Conservation (phyloP, 35 echinoderm and acorn worm species). For the Amphiura filiformis region DNA sequence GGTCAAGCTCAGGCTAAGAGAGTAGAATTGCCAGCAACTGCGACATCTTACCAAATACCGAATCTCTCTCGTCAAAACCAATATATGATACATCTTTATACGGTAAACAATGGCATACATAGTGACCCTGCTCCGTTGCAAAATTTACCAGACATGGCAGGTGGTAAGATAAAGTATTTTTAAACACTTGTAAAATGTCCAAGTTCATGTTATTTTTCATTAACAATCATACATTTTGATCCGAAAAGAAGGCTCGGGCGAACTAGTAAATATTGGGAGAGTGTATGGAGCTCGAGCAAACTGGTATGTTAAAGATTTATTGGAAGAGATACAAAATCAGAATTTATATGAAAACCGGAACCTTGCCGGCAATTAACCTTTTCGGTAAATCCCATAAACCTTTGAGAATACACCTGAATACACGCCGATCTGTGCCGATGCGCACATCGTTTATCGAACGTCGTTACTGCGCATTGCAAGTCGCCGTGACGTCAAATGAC, state of each 20-base stretch:
- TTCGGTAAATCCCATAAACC: too few species aligned
- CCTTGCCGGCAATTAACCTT: too few species aligned
- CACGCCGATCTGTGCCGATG: too few species aligned
- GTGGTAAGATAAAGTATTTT: background rate
- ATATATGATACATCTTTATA: background rate
- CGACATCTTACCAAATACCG: background rate
- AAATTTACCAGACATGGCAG: background rate
- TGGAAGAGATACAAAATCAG: background rate
- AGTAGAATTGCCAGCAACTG: background rate
- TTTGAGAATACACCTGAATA: too few species aligned
- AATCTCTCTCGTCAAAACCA: background rate
- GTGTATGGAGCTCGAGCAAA: background rate
- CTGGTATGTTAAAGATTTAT: background rate
- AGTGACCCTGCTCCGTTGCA: background rate
- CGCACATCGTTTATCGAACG: too few species aligned
- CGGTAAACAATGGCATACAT: background rate
- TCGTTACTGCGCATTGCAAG: too few species aligned
- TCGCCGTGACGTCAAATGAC: too few species aligned
- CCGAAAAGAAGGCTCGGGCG: background rate
- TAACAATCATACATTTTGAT: background rate
- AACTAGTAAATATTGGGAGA: background rate
- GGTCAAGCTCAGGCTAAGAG: too few species aligned
- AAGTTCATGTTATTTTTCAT: too few species aligned
- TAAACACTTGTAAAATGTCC: too few species aligned
- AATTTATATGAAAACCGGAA: too few species aligned